A percentile compares a stretch with the other conserved stretches of the same genome.
Evolutionary conservation across 2,113 vertebrate species (phyloP).

Genomic region (Dicrurus megarhynchus): DNA sequence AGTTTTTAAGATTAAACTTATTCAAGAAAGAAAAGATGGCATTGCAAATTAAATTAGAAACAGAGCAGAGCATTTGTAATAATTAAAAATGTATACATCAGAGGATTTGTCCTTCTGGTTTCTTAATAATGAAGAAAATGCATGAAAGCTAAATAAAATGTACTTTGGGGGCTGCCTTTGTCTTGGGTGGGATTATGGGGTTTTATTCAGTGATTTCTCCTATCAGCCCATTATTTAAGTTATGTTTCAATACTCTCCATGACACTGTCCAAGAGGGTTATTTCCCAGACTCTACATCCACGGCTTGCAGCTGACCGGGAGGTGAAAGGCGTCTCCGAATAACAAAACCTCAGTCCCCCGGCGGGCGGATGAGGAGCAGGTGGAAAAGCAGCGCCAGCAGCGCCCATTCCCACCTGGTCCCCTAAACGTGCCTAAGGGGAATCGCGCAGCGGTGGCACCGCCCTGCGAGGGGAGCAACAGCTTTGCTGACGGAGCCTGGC

Average conservation of each 20-base stretch:
- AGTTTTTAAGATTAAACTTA: background rate
- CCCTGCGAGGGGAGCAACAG: rapidly evolving
- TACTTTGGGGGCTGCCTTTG: background rate
- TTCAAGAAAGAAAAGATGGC: background rate
- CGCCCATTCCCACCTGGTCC: background rate
- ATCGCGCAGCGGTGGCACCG: too few species aligned
- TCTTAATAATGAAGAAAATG: background rate
- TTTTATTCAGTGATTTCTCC: background rate
- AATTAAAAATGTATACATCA: background rate
- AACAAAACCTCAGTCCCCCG: background rate
- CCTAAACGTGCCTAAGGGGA: background rate
- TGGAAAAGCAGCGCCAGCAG: background rate
- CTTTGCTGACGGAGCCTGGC: background rate
- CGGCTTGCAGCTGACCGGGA: background rate
- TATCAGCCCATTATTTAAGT: background rate
- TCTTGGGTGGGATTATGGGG: background rate
- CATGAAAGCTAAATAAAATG: background rate
- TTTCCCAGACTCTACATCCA: background rate
- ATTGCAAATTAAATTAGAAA: background rate
- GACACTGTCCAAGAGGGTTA: background rate
- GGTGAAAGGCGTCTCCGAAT: background rate
- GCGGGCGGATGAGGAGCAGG: background rate
- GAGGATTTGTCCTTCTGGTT: background rate
- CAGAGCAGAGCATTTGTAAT: background rate
- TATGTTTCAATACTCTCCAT: background rate